Evolutionary conservation across 2,888 invertebrate species (phyloP), one percentile per base, ranked within the genome.

Genomic region (Ornithoptera priamus): DNA sequence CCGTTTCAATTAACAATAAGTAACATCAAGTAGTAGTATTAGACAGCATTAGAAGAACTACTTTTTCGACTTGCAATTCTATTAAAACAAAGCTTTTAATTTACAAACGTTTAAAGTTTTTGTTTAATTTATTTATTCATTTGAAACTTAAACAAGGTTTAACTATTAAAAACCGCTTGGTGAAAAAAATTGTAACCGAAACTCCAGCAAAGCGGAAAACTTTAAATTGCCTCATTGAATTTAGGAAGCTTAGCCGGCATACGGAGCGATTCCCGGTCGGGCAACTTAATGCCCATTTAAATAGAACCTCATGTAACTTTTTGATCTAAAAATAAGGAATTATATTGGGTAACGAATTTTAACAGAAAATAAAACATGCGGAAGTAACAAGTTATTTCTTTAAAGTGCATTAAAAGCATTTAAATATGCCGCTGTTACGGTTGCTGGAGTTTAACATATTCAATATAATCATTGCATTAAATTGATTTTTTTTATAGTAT

Each of bases 221-320:
- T 59, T 59, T 59, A 59, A 59, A 59, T 59, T 59, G 59, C 59
- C 59, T 59, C 30, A 59, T 59, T 59, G 59, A 59, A 59, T 59
- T 59, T 24, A 59, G 59, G 30, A 30, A 30, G 22, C 59, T 59
- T 30, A 20, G 20, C 24, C 59, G 22, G 59, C 12, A 24, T 59
- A 22, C 24, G 59, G 15, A 15, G 5, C 30, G 30, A 59, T 24
- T 59, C 20, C 30, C 30, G 24, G 12, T 30, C 59, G 24, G 30
- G 59, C 59, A 30, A 30, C 59, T 59, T 59, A 59, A 59, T 59
- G 17, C 30, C 59, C 59, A 59, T 59, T 59, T 59, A 59, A 24
- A 59, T 24, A 59, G 30, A 22, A 59, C 20, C 10, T 59, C 22
- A 30, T 15, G 59, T 30, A 24, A 24, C 59, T 59, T 59, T 59